Conservation (phyloP, 2,113 vertebrate species). For the Aegotheles bennettii region DNA sequence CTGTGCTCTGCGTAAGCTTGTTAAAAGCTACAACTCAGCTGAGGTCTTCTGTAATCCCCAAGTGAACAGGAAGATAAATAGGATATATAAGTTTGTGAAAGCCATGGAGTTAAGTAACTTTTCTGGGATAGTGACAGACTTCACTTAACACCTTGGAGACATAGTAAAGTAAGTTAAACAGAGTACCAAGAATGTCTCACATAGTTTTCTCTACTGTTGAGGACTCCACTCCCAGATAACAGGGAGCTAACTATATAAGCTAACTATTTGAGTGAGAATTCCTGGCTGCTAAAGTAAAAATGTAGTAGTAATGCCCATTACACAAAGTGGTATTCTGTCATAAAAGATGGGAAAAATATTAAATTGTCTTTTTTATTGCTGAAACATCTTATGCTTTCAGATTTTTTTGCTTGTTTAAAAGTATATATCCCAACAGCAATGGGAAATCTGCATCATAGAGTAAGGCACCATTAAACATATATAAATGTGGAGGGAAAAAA, state of each 20-base stretch:
- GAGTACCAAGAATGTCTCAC: constrained; percentile 37
- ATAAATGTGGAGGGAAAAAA: neutral
- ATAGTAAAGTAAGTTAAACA: constrained; percentile 30
- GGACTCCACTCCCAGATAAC: neutral
- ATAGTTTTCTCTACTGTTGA: constrained; percentile 7
- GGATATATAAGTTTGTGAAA: constrained; percentile 11
- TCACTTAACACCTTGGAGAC: constrained; percentile 48
- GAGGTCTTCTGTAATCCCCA: neutral
- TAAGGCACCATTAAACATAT: neutral
- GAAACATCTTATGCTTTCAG: neutral
- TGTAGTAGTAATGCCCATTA: neutral
- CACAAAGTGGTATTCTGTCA: neutral
- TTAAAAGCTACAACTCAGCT: neutral
- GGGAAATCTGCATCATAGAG: neutral
- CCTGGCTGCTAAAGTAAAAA: neutral
- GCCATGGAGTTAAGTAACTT: neutral
- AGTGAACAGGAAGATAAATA: constrained; percentile 4
- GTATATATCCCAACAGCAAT: neutral
- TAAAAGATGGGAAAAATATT: neutral
- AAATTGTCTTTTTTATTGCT: neutral
- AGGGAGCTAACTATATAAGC: neutral
- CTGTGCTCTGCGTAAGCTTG: neutral
- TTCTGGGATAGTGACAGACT: constrained; percentile 42
- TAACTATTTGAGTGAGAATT: neutral
- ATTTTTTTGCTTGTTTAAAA: neutral